These are phyloP conservation scores for Anabacerthia variegaticeps DNA, from an alignment of 2,797 vertebrate species.

Conservation along the genomic window DNA sequence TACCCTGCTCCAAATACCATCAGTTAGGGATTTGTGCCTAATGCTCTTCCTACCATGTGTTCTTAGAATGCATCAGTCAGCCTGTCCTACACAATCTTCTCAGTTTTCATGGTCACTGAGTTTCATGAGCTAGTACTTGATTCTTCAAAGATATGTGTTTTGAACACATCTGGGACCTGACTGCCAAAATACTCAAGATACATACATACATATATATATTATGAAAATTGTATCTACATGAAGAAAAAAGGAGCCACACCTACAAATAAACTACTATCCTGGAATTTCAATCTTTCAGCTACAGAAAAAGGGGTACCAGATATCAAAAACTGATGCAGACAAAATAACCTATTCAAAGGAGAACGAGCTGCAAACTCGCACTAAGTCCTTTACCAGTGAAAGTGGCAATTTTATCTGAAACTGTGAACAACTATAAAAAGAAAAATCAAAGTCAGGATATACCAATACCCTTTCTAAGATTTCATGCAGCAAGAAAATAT, in stretches of 20 bases:
- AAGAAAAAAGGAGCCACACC: neutral
- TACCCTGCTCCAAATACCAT: neutral
- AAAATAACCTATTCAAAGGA: neutral
- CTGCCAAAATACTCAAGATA: neutral
- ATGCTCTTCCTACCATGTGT: fast-evolving
- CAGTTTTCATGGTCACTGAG: neutral
- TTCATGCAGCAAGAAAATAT: neutral
- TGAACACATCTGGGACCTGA: neutral
- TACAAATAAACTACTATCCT: neutral
- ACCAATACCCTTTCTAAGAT: neutral
- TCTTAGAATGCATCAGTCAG: neutral
- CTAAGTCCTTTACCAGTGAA: neutral
- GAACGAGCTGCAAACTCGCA: neutral
- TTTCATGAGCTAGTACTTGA: neutral
- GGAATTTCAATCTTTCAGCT: neutral
- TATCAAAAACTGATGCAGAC: neutral
- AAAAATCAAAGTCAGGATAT: slow-evolving; percentile 4
- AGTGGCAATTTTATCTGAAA: neutral
- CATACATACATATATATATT: neutral
- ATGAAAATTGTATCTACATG: neutral
- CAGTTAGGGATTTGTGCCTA: neutral
- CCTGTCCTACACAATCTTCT: neutral
- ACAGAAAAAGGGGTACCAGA: neutral
- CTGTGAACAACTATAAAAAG: neutral
- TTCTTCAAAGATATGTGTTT: neutral